phyloP scores from a whole-genome alignment of 1,140 invertebrate species.

The Ceratitis capitata region DNA sequence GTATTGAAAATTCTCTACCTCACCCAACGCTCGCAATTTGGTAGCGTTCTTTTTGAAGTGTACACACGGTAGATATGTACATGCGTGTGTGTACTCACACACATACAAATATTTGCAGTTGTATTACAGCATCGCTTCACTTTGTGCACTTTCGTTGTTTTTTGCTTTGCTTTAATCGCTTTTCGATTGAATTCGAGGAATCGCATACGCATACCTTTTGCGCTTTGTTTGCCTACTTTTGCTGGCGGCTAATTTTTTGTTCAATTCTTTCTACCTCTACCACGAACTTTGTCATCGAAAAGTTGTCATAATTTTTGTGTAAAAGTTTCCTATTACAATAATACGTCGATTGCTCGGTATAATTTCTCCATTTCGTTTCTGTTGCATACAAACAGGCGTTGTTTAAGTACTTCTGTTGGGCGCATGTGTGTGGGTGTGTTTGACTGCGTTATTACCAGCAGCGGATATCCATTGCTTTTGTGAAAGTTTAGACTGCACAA shows the following conservation, averaged over 20 bases:
- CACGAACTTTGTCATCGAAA: not conserved
- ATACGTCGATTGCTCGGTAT: not conserved
- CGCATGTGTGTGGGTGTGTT: not conserved
- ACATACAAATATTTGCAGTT: not conserved
- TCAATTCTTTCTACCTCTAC: not conserved
- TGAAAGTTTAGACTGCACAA: constrained; percentile 21
- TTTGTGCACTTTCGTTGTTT: not conserved
- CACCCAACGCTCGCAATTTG: constrained; percentile 16
- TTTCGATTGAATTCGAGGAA: not conserved
- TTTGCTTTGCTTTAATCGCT: constrained; percentile 21
- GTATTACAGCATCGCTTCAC: not conserved
- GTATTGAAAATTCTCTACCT: constrained; percentile 8
- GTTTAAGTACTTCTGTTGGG: not conserved
- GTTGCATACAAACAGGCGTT: not conserved
- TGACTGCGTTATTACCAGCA: not conserved
- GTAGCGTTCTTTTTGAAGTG: not conserved
- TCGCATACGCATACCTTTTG: not conserved
- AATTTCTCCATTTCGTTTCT: not conserved
- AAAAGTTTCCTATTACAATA: constrained; percentile 36
- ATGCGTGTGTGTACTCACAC: not conserved
- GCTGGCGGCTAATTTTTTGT: not conserved
- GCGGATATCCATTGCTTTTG: not conserved
- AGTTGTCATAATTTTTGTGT: constrained; percentile 28
- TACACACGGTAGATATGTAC: not conserved
- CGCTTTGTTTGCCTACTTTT: not conserved